These are phyloP conservation scores for Struthidea cinerea DNA, from an alignment of 2,113 vertebrate genomes.

Conservation along the genomic window DNA sequence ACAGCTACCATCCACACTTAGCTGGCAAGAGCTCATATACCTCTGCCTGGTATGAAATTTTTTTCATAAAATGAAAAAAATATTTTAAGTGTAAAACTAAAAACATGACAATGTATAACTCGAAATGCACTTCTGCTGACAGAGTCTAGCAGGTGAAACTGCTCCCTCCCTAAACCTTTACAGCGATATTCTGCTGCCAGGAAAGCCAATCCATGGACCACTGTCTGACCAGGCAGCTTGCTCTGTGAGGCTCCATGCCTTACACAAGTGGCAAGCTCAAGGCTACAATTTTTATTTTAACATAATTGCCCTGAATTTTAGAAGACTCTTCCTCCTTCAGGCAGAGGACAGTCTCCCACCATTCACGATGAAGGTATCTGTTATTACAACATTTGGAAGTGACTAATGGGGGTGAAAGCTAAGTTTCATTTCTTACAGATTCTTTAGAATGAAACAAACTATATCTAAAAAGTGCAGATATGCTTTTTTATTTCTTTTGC, in stretches of 20 bases:
- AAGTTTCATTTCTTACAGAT: conserved; percentile 50
- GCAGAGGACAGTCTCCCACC: neutral
- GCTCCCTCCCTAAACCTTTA: neutral
- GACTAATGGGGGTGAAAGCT: conserved; percentile 28
- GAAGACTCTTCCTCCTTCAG: neutral
- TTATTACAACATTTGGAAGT: conserved; percentile 22
- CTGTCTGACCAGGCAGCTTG: neutral
- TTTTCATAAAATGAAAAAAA: neutral
- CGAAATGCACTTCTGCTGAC: neutral
- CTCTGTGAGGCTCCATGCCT: neutral
- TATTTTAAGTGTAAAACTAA: neutral
- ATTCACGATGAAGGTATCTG: neutral
- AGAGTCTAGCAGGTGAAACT: neutral
- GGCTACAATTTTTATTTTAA: neutral
- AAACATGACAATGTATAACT: neutral
- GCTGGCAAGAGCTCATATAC: neutral
- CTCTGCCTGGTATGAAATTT: no score
- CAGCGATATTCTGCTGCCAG: neutral
- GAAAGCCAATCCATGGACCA: neutral
- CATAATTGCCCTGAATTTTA: neutral
- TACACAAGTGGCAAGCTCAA: neutral
- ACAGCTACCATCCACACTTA: neutral
- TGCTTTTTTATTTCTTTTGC: conserved; percentile 65
- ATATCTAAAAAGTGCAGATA: conserved; percentile 70
- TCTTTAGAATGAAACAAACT: conserved; percentile 60